phyloP scores from a whole-genome alignment of 2,113 vertebrate species.

The Corythaixoides concolor region DNA sequence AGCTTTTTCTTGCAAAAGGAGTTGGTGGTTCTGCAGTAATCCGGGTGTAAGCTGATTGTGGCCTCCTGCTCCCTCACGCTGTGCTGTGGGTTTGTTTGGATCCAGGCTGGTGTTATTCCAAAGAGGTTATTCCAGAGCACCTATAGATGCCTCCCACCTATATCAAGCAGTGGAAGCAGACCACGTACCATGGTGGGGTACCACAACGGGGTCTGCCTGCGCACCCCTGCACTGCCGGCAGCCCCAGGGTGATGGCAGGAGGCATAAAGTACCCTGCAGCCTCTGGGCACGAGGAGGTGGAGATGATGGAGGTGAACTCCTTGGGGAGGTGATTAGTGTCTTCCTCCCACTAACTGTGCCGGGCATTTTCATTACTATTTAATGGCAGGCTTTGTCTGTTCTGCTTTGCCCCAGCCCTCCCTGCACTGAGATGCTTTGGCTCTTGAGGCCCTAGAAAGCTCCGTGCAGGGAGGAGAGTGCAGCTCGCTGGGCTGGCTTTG shows the following conservation, averaged over 20 bases:
- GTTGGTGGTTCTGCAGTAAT: neutral
- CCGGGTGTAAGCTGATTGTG: neutral
- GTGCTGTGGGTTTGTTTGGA: neutral
- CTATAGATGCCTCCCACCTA: neutral
- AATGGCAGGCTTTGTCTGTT: neutral
- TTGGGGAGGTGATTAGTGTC: neutral
- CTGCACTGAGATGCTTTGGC: neutral
- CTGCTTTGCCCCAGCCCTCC: neutral
- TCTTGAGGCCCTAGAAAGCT: neutral
- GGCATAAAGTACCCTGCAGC: neutral
- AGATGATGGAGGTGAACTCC: neutral
- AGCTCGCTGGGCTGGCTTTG: neutral
- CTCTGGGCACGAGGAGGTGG: neutral
- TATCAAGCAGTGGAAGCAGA: neutral
- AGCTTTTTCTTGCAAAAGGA: neutral
- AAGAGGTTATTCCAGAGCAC: neutral
- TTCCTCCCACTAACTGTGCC: neutral
- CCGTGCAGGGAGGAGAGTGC: accelerated
- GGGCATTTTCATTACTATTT: neutral
- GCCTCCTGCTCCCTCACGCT: neutral
- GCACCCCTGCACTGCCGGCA: neutral
- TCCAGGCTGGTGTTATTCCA: neutral
- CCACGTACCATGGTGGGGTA: accelerated
- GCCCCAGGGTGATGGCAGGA: neutral
- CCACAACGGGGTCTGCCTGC: accelerated